Evolutionary conservation across 2,113 vertebrate genomes (phyloP), one percentile per base, ranked within the genome.

Genomic region (Rattus norvegicus): DNA sequence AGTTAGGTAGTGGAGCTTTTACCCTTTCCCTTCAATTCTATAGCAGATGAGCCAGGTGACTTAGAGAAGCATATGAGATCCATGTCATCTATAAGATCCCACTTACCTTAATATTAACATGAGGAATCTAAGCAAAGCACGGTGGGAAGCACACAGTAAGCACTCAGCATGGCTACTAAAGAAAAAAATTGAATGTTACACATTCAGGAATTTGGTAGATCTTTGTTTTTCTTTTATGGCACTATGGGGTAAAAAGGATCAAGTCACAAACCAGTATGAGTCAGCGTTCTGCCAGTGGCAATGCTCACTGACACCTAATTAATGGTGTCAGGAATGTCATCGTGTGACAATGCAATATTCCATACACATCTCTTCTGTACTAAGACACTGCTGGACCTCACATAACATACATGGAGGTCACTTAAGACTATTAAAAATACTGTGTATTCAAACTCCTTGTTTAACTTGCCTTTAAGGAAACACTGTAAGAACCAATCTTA

Each of bases 281-380:
- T 97, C 86, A 97, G 93, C 97, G 84, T 96, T 94, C 92, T 96
- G 0, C 89, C 96, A 98, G 97, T 98, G 89, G 88, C 91, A 97
- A 96, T 96, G 95, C 96, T 95, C 91, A 76, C 94, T 17, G 88
- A n/a, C 93, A 70, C 22, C 24, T 0, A 0, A 93, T 92, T 96
- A 90, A 92, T 92, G 97, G 81, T 98, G 93, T 97, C 95, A 98
- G 90, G 73, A 96, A 96, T 12, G 54, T 43, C 83, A 87, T 0
- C 91, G 59, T 19, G 26, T 47, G 59, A 3, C 59, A 65, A 63
- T 39, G n/a, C 59, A 65, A 47, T 65, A 65, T 85, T 84, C 39
- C 16, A 13, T 30, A 47, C 28, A 7, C 59, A 47, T 65, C 26
- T 85, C 59, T 30, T 30, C 65, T 0, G 6, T 47, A 30, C 39